Percentiles rank a stretch among this genome's conserved stretches.
Evolutionary conservation across 2,888 invertebrate species (phyloP).

Genomic region (Drosophila putrida): DNA sequence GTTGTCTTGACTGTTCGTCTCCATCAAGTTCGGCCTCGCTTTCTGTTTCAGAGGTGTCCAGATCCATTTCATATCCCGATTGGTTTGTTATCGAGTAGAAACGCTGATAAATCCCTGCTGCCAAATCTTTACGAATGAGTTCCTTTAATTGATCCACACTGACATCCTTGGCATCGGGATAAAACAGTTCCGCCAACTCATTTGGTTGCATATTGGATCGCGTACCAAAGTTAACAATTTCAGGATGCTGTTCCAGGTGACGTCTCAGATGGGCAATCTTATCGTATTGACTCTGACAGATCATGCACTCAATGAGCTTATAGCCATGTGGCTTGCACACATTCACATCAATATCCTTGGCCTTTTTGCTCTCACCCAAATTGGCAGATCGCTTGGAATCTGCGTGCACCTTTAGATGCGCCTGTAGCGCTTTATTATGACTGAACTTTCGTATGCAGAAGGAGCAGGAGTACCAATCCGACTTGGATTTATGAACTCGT

Average conservation of each 20-base stretch:
- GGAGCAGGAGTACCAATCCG: constrained; percentile 76
- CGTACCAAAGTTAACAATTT: constrained; percentile 58
- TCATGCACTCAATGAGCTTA: constrained; percentile 84
- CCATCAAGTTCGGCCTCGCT: constrained; percentile 62
- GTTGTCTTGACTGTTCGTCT: constrained; percentile 33
- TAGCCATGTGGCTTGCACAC: constrained; percentile 83
- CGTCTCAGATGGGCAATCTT: constrained; percentile 80
- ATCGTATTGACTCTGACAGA: constrained; percentile 83
- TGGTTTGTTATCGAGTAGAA: constrained; percentile 84
- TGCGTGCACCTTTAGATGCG: constrained; percentile 80
- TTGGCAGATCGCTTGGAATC: constrained; percentile 76
- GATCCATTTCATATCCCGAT: constrained; percentile 82
- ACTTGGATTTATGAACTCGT: constrained; percentile 66
- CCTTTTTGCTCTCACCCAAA: constrained; percentile 64
- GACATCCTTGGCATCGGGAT: constrained; percentile 70
- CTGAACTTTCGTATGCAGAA: constrained; percentile 74
- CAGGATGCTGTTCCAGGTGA: constrained; percentile 81
- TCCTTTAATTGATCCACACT: constrained; percentile 59
- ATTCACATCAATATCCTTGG: constrained; percentile 73
- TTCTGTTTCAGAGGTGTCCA: constrained; percentile 78
- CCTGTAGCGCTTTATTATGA: constrained; percentile 72
- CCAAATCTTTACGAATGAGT: constrained; percentile 70
- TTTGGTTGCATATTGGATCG: constrained; percentile 53
- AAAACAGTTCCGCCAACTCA: constrained; percentile 74
- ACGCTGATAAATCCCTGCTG: constrained; percentile 68